Base-by-base conservation (phyloP, 2,113 vertebrate species). In the Girardinichthys multiradiatus region DNA sequence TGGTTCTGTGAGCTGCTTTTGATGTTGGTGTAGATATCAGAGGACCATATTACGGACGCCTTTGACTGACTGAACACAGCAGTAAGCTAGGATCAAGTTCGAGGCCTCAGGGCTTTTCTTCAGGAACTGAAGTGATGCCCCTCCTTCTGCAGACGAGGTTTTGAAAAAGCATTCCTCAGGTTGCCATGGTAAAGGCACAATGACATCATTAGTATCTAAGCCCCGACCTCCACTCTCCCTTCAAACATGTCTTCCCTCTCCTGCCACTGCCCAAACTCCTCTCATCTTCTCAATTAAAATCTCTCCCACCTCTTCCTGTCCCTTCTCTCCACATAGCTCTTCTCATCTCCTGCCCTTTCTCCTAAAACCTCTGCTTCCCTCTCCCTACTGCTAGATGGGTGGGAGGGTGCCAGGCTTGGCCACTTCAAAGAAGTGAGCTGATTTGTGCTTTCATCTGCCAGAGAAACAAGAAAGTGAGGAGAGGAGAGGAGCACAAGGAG, bases 361-460 rank as follows among this genome's bases (percentile, higher is more conserved):
- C 84, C 84, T 82, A 85, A 91, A 87, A 91, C 89, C 85, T 90
- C 75, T 80, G 74, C 80, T 73, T 77, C 80, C 82, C 81, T 83
- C 82, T 86, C 76, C 77, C 90, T 69, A 39, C 81, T 48, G 76
- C 83, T 87, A 79, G 87, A 89, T 77, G 88, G 85, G 87, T 84
- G 79, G 89, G 89, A 87, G 91, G 89, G 89, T 84, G 86, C 87
- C 87, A 85, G 81, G 76, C 87, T 83, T 70, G 68, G 81, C 83
- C 85, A 90, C 91, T 92, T 92, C 89, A 92, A 92, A 92, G 89
- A 63, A 76, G n/a, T 17, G 73, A 76, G 87, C 90, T 85, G 86
- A 89, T 90, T 85, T 90, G 74, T 64, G 83, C 91, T 92, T 92
- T 92, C 87, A 92, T 92, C 89, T 92, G 84, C 68, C 63, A 76